Evolutionary conservation across 2,797 vertebrate species (phyloP), one percentile per base, ranked within the genome.

Genomic region (Lutra lutra): DNA sequence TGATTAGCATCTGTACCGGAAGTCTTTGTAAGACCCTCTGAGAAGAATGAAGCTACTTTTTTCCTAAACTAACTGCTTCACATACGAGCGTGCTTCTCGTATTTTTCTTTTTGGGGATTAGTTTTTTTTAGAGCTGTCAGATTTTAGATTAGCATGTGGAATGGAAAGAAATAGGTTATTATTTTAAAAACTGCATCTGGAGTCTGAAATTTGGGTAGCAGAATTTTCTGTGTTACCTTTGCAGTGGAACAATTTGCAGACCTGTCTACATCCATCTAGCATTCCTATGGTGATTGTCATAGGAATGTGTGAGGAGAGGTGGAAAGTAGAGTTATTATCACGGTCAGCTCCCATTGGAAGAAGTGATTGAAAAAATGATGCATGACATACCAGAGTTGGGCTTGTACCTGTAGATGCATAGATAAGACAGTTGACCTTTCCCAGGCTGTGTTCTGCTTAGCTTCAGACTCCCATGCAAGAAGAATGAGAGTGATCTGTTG

Each of bases 161-260:
- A 46, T 86, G 14, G 75, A 94, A 96, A 93, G 43, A 88, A 91
- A 70, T 72, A 83, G 23, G 23, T 20, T 92, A 20, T 70, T n/a
- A 56, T 88, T 97, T 96, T 97, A 56, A 95, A 95, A 91, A 79
- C 73, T 64, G 23, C 7, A 46, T 84, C 18, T 91, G 62, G 51
- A 84, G 32, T 85, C 54, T 90, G 70, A 84, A 83, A 70, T 64
- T 92, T 77, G 46, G 38, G 51, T 60, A 38, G 90, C 70, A 80
- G 72, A 84, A 78, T 92, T 60, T 88, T 75, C 43, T 66, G 58
- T 82, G 66, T 77, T 80, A 60, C 17, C 32, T 85, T 82, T 80
- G 54, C 46, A 60, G 60, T 78, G 27, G 46, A 14, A 58, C 70
- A 68, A 64, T 64, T 25, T 83, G 23, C 78, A 75, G 62, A 54